Percentiles rank a stretch among this genome's conserved stretches.
Evolutionary conservation across 1,140 invertebrate species (phyloP).

Genomic region (Rhynchophorus ferrugineus): DNA sequence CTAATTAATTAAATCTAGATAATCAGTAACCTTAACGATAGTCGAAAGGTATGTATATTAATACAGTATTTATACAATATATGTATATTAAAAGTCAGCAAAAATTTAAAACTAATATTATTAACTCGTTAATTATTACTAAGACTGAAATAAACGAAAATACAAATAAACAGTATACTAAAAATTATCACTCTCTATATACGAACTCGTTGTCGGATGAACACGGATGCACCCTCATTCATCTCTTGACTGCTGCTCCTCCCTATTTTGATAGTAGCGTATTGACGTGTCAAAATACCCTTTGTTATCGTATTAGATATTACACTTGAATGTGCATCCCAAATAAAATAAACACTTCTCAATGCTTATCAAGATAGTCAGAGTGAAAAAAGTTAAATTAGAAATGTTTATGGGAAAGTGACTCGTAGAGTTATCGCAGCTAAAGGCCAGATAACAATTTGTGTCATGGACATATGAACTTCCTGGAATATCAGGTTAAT

Average conservation of each 20-base stretch:
- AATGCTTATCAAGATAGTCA: background rate
- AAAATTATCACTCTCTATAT: slow-evolving; percentile 8
- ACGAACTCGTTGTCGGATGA: background rate
- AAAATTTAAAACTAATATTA: no score
- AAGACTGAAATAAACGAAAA: no score
- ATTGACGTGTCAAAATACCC: slow-evolving; percentile 31
- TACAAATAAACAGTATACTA: no score
- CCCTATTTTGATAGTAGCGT: slow-evolving; percentile 24
- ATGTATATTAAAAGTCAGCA: no score
- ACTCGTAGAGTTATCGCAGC: no score
- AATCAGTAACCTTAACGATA: no score
- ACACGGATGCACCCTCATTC: slow-evolving; percentile 4
- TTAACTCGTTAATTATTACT: no score
- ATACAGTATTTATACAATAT: no score
- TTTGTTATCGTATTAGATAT: slow-evolving; percentile 30
- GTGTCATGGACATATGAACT: no score
- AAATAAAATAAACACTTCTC: slow-evolving; percentile 28
- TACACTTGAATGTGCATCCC: slow-evolving; percentile 28
- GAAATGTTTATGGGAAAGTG: slow-evolving; percentile 8
- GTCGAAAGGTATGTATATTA: no score
- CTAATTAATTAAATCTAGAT: no score
- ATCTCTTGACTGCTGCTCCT: slow-evolving; percentile 26
- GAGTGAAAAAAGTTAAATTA: background rate
- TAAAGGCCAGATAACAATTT: no score
- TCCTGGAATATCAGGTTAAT: background rate